Conservation (phyloP, 2,888 invertebrate genomes). For the Nomada ferruginata region DNA sequence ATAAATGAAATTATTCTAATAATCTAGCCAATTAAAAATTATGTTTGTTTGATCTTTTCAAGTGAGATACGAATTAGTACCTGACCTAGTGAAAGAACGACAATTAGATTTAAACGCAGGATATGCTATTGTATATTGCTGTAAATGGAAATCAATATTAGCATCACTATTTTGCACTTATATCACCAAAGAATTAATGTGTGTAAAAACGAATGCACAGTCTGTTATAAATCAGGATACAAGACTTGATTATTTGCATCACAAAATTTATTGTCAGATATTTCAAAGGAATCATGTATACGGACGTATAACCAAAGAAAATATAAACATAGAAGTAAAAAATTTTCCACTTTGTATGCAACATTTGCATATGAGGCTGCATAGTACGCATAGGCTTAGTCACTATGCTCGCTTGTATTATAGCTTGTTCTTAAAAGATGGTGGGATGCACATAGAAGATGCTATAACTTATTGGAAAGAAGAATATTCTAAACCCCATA, state of each 20-base stretch:
- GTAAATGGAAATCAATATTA: constrained; percentile 86
- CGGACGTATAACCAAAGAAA: constrained; percentile 73
- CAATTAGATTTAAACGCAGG: constrained; percentile 86
- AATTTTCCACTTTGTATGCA: constrained; percentile 89
- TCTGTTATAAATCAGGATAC: constrained; percentile 70
- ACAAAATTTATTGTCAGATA: constrained; percentile 68
- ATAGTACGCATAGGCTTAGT: constrained; percentile 87
- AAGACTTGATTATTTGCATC: constrained; percentile 72
- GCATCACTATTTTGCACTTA: constrained; percentile 85
- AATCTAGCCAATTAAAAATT: not conserved
- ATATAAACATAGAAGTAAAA: constrained; percentile 84
- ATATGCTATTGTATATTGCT: constrained; percentile 85
- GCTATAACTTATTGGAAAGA: constrained; percentile 88
- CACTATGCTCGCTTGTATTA: constrained; percentile 88
- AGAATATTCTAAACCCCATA: constrained; percentile 86
- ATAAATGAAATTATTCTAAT: not conserved
- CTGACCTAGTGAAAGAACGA: constrained; percentile 85
- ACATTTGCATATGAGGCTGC: constrained; percentile 86
- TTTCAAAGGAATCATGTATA: constrained; percentile 45
- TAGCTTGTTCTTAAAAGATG: constrained; percentile 89
- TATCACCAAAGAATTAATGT: constrained; percentile 75
- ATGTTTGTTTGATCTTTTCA: constrained; percentile 76
- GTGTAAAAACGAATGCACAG: constrained; percentile 47
- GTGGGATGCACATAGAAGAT: constrained; percentile 88
- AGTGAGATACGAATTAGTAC: constrained; percentile 86